Base-by-base conservation (phyloP, 2,797 vertebrate genomes). In the Fistularia commersonii region DNA sequence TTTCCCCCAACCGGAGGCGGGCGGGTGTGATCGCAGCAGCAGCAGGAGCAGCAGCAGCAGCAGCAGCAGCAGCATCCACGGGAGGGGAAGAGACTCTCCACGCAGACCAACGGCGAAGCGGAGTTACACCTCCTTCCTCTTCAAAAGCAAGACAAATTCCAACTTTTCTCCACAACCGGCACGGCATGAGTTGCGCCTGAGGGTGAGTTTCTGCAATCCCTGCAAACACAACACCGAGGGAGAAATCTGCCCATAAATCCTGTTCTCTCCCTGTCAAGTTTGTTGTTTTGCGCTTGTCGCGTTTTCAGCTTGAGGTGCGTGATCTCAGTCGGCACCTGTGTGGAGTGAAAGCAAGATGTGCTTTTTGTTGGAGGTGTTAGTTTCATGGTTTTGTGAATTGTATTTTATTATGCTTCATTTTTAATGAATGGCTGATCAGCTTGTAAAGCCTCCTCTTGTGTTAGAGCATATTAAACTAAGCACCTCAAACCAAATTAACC, bases 131-230 rank as follows among this genome's bases (percentile, higher is more conserved):
- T 49, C 45, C 51, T n/a, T 38, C 39, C 52, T 1, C 41, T 57
- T 58, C 14, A 56, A 47, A 69, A 57, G 66, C 64, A 59, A 51
- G 34, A 61, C 48, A 66, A 11, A 33, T 64, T 58, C 58, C 67
- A 85, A 81, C 79, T 76, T 87, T 86, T 83, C 40, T 14, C 41
- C 48, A 9, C 63, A 11, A 45, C 71, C 41, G 57, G 45, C 57
- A n/a, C 62, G 54, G 51, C 65, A 68, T 7, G 69, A 77, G 72
- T 57, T 46, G 48, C 66, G 51, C 53, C 51, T 66, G 49, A 79
- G 73, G 85, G 87, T 90, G 72, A 79, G 87, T 85, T 72, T 7
- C 0, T 2, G 11, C 39, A 1, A 41, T 10, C 11, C 39, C 13
- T 41, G 11, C 11, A 11, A 5, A 12, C 11, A 23, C 23, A 4